A percentile compares a stretch with the other conserved stretches of the same genome.
Evolutionary conservation across 2,888 invertebrate species (phyloP).

Genomic region (Agrochola circellaris): DNA sequence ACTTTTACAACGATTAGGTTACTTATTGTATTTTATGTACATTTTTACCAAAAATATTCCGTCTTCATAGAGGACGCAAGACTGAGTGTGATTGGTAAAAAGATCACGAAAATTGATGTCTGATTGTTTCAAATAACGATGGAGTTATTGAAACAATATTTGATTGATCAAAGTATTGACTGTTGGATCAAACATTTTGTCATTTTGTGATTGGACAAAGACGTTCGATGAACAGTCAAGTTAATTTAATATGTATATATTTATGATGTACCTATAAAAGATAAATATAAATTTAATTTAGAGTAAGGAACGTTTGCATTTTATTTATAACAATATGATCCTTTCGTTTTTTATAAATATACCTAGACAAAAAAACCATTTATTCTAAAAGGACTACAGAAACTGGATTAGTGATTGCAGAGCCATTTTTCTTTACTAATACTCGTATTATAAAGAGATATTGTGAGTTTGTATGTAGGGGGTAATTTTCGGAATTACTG

Average conservation of each 20-base stretch:
- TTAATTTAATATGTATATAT: conserved; percentile 66
- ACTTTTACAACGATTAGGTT: conserved; percentile 30
- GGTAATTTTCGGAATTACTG: background rate
- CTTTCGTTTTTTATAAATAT: background rate
- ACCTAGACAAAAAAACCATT: background rate
- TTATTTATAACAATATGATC: conserved; percentile 50
- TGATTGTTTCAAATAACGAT: conserved; percentile 45
- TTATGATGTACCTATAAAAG: conserved; percentile 62
- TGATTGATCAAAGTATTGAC: conserved; percentile 44
- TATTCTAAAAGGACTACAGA: too few species aligned
- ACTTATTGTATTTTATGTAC: conserved; percentile 41
- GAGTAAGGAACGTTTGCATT: conserved; percentile 63
- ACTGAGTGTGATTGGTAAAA: conserved; percentile 74
- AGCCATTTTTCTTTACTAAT: background rate
- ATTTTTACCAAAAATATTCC: conserved; percentile 69
- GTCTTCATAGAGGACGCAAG: conserved; percentile 84
- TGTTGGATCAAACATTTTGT: conserved; percentile 54
- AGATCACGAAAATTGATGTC: conserved; percentile 51
- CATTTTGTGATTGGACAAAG: conserved; percentile 28
- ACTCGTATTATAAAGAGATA: background rate
- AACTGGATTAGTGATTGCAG: background rate
- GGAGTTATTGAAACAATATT: conserved; percentile 45
- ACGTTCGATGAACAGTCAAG: conserved; percentile 45
- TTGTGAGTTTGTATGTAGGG: background rate
- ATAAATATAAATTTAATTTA: conserved; percentile 68